Base-by-base conservation (phyloP, 1,140 invertebrate species). In the Tetragnatha versicolor region DNA sequence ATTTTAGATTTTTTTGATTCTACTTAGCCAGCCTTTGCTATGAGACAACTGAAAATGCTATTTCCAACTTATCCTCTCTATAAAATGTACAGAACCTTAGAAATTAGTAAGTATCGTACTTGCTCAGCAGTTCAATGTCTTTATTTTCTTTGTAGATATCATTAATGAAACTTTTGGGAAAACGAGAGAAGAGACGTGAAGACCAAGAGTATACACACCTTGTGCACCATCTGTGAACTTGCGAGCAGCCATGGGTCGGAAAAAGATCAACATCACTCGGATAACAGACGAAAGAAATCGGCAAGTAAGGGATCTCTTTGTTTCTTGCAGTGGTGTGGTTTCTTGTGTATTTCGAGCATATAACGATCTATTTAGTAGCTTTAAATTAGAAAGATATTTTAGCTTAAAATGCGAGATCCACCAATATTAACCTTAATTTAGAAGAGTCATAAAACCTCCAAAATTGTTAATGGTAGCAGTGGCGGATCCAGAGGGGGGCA, bases 201-300 rank as follows among this genome's bases (percentile, higher is more conserved):
- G 12, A 58, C 17, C 29, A 33, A 9, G 14, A 58, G 29, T n/a
- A 33, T 33, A 33, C 14, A 33, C 55, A 58, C 31, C 10, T 35
- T 31, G n/a, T 33, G 17, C 2, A 33, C 35, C 35, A 27, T 17
- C 12, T 25, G 17, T 25, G 14, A 60, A 60, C n/a, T 47, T 20
- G 25, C 27, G 14, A 33, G 35, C 60, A 6, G 20, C 4, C 42
- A 99, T 99, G 97, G 97, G 97, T 89, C 93, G 97, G 86, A 99
- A 99, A 90, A 99, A 99, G 93, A 98, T 99, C 89, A 96, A 98
- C 90, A 99, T 99, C 89, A 98, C 96, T 82, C 93, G 97, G 85
- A 99, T 99, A 87, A 98, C 96, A 84, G 97, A 99, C 89, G 97
- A 98, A 90, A 91, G 97, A 86, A 99, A 99, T 90, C 91, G 97